Evolutionary conservation across 2,888 invertebrate genomes (phyloP).

Genomic region (Polyploca ridens): DNA sequence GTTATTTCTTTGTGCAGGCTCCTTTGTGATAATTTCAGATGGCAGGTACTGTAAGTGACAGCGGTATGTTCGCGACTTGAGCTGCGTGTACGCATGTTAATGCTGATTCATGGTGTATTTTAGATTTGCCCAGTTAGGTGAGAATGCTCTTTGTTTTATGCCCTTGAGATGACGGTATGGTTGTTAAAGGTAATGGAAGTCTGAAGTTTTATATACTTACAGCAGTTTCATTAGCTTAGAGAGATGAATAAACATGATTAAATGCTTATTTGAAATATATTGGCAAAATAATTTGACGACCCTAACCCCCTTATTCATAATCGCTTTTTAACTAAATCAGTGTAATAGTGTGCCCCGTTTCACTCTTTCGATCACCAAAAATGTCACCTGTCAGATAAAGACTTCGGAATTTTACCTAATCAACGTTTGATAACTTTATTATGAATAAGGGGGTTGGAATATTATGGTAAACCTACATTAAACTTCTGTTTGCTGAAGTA

Average conservation of each 20-base stretch:
- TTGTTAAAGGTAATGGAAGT: neutral
- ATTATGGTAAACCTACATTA: too few relatives aligned
- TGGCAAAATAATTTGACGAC: too few relatives aligned
- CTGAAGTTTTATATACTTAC: neutral
- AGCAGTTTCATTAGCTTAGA: neutral
- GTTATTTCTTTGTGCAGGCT: slow-evolving; percentile 57
- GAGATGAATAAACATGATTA: neutral
- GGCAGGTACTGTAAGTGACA: slow-evolving; percentile 41
- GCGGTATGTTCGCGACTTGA: slow-evolving; percentile 14
- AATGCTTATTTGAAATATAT: too few relatives aligned
- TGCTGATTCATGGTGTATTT: slow-evolving; percentile 52
- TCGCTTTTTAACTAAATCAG: too few relatives aligned
- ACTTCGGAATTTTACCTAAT: too few relatives aligned
- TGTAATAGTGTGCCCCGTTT: too few relatives aligned
- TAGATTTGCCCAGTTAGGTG: slow-evolving; percentile 29
- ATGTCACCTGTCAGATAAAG: too few relatives aligned
- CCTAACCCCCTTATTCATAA: too few relatives aligned
- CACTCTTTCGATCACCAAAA: too few relatives aligned
- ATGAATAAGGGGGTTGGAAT: too few relatives aligned
- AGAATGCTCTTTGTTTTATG: slow-evolving; percentile 25
- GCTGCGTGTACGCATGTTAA: slow-evolving; percentile 16
- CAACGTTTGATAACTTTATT: too few relatives aligned
- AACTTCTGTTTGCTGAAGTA: too few relatives aligned
- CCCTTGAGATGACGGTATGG: neutral
- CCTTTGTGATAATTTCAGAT: slow-evolving; percentile 68